Percentiles rank a stretch among this genome's conserved stretches.
Evolutionary conservation across 2,113 vertebrate species (phyloP).

Genomic region (Oncorhynchus nerka): DNA sequence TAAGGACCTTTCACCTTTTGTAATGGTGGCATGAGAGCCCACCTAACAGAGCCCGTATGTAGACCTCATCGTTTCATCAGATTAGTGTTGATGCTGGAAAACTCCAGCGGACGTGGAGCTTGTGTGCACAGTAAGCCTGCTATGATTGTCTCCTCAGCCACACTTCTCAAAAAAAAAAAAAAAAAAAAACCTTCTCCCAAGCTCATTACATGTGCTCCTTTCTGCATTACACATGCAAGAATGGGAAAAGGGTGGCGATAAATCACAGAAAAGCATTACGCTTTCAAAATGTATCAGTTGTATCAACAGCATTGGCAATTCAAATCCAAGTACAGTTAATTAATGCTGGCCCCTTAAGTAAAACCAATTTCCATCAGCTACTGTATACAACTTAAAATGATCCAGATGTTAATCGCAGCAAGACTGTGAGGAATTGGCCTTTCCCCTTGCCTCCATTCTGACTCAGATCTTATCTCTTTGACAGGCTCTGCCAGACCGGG

Average conservation of each 20-base stretch:
- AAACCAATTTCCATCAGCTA: slow-evolving; percentile 66
- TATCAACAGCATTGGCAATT: too few species aligned
- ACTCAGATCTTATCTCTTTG: slow-evolving; percentile 76
- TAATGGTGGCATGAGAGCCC: slow-evolving; percentile 61
- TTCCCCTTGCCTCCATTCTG: slow-evolving; percentile 70
- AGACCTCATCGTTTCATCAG: slow-evolving; percentile 69
- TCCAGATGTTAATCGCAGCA: slow-evolving; percentile 75
- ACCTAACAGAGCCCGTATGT: slow-evolving; percentile 23
- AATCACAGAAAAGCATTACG: slow-evolving; percentile 3
- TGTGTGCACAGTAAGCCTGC: slow-evolving; percentile 48
- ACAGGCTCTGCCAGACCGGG: slow-evolving; percentile 64
- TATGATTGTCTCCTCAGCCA: slow-evolving; percentile 5
- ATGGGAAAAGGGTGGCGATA: background rate
- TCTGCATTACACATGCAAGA: background rate
- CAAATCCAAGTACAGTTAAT: slow-evolving; percentile 45
- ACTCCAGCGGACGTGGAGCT: slow-evolving; percentile 58
- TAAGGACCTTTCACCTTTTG: slow-evolving; percentile 64
- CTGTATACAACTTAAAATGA: slow-evolving; percentile 73
- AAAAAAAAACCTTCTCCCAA: background rate
- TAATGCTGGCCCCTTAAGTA: slow-evolving; percentile 56
- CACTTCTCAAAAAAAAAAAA: background rate
- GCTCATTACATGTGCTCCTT: background rate
- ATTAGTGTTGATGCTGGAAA: slow-evolving; percentile 61
- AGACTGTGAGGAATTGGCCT: slow-evolving; percentile 68
- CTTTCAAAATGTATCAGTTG: slow-evolving; percentile 13